Conservation (phyloP, 2,888 invertebrate species). For the Ochropacha duplaris region DNA sequence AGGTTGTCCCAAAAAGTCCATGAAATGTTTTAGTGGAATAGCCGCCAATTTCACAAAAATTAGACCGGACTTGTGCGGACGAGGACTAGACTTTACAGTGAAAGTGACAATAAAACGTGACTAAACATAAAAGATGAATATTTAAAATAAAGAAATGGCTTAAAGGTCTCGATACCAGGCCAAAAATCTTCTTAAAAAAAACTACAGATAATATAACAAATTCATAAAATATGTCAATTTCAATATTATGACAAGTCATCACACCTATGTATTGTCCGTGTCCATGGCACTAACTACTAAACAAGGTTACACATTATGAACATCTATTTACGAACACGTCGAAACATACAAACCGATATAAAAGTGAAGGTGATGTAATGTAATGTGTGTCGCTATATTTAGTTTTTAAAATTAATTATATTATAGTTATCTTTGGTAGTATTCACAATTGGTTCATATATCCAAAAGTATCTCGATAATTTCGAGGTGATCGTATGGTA, state of each 20-base stretch:
- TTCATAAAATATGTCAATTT: not conserved
- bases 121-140: no score
- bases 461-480: not conserved
- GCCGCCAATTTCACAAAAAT: no score
- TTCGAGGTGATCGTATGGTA: not conserved
- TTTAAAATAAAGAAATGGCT: no score
- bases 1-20: no score
- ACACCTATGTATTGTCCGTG: not conserved
- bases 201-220: no score
- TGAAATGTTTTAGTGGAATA: no score
- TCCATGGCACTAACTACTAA: not conserved
- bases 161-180: no score
- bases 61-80: no score
- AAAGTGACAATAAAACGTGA: no score
- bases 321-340: not conserved
- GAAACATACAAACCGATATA: not conserved
- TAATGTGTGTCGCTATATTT: not conserved
- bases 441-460: not conserved
- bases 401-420: not conserved
- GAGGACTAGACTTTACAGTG: no score
- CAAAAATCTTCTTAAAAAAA: no score
- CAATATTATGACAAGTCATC: not conserved
- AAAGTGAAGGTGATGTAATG: conserved; percentile 1
- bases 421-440: not conserved
- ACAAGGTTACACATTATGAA: not conserved